Conservation (phyloP, 2,888 invertebrate species). For the Siphlonurus alternatus region DNA sequence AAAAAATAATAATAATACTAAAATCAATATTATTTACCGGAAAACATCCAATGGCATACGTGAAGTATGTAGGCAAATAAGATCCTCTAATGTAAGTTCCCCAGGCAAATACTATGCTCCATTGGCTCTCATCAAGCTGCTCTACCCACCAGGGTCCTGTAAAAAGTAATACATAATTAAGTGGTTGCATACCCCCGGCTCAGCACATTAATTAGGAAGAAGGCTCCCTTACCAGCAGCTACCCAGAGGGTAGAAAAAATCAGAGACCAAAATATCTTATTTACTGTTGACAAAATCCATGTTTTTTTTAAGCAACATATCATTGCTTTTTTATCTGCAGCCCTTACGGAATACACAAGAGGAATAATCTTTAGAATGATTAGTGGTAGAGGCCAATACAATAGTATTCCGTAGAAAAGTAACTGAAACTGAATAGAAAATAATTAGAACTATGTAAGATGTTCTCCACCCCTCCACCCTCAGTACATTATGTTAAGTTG, state of each 20-base stretch:
- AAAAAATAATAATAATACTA: constrained; percentile 7
- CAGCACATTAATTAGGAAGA: background rate
- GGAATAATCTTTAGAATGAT: no score
- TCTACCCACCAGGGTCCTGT: constrained; percentile 75
- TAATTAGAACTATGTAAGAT: no score
- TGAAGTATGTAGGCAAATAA: constrained; percentile 64
- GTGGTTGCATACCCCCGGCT: no score
- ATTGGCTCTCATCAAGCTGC: constrained; percentile 59
- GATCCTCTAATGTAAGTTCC: constrained; percentile 61
- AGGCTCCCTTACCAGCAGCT: constrained; percentile 36
- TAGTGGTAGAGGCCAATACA: no score
- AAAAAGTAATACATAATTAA: no score
- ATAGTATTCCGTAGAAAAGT: no score
- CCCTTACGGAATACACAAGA: constrained; percentile 26
- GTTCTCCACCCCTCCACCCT: no score
- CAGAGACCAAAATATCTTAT: constrained; percentile 56
- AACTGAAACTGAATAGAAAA: no score
- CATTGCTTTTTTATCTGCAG: constrained; percentile 24
- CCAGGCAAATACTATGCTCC: constrained; percentile 74
- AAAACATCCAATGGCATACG: constrained; percentile 58
- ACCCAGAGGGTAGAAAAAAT: constrained; percentile 55
- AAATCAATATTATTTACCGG: constrained; percentile 32
- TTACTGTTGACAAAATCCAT: constrained; percentile 57
- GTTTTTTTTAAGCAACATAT: constrained; percentile 38
- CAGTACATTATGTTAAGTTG: no score